These are phyloP conservation scores for Papilio dardanus DNA, from an alignment of 1,140 invertebrate genomes.

Conservation along the genomic window DNA sequence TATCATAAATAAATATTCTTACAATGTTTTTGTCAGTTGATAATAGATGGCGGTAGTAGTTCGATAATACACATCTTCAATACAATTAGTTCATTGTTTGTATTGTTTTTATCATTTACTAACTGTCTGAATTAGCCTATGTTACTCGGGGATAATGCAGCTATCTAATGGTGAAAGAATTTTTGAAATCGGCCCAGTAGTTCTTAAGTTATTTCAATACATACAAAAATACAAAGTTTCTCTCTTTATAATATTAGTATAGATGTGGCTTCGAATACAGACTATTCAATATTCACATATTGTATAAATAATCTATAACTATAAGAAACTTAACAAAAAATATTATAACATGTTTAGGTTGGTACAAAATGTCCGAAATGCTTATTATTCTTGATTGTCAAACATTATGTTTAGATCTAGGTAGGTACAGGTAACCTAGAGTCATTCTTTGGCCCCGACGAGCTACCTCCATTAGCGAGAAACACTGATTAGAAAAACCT, in stretches of 20 bases:
- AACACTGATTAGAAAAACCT: no score
- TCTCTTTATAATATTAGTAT: no score
- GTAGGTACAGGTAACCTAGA: no score
- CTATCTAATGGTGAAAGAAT: no score
- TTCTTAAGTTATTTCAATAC: no score
- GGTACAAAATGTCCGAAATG: background rate
- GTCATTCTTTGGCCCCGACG: no score
- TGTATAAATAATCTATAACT: background rate
- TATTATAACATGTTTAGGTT: background rate
- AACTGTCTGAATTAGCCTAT: no score
- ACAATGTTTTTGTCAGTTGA: background rate
- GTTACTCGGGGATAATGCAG: no score
- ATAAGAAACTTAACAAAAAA: background rate
- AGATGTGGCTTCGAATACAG: background rate
- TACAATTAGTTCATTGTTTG: background rate
- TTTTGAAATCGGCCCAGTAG: no score
- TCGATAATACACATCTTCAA: background rate
- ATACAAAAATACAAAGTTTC: no score
- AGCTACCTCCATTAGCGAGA: no score
- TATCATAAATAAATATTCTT: background rate
- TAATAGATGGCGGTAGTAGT: constrained; percentile 3
- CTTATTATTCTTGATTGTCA: background rate
- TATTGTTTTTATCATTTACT: no score
- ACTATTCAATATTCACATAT: background rate
- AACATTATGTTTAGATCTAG: background rate